Conservation (phyloP, 2,888 invertebrate species). For the Macrophya annulata region DNA sequence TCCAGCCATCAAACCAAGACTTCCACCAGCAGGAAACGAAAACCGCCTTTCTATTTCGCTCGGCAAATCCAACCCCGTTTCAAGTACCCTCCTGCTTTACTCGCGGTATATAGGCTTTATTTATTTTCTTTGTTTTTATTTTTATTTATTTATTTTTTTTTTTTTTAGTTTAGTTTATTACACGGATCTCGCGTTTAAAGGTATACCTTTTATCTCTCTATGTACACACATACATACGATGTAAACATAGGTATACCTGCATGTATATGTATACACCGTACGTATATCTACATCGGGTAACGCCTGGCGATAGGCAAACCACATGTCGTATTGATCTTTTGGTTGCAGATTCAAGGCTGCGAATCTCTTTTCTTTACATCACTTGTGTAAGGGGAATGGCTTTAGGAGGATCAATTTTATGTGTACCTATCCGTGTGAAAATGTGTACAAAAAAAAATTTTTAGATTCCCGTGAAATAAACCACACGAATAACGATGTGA, state of each 20-base stretch:
- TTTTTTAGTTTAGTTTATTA: constrained; percentile 67
- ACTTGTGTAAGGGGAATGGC: constrained; percentile 6
- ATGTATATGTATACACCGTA: neutral
- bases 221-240: neutral
- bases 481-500: neutral
- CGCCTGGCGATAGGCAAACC: constrained; percentile 40
- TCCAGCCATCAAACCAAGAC: constrained; percentile 57
- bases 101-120: constrained; percentile 33
- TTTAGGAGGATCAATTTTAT: constrained; percentile 37
- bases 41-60: constrained; percentile 53
- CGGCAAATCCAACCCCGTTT: constrained; percentile 46
- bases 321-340: constrained; percentile 39
- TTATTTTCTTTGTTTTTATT: constrained; percentile 27
- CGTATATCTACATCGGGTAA: neutral
- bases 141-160: constrained; percentile 7
- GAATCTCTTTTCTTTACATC: constrained; percentile 18
- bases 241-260: neutral
- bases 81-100: constrained; percentile 44
- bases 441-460: neutral
- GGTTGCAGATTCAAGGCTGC: constrained; percentile 24
- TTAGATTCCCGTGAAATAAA: neutral
- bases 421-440: constrained; percentile 11
- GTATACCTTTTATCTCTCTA: constrained; percentile 4
- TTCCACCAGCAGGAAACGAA: constrained; percentile 33
- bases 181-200: constrained; percentile 57